Conservation (phyloP, 2,797 vertebrate species). For the Anolis apletophallus region DNA sequence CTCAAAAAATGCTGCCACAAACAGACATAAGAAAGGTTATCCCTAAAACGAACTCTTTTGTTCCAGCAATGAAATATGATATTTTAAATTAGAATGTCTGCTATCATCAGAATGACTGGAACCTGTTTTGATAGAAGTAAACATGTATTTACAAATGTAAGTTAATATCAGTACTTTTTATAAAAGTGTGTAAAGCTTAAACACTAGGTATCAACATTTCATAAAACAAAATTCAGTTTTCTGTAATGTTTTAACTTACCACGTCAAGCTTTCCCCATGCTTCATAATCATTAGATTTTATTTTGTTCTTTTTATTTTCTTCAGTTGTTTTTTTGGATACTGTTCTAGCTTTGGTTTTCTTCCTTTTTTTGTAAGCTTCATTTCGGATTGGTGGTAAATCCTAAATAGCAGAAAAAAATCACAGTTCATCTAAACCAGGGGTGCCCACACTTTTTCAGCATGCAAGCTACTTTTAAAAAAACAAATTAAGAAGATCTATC, state of each 20-base stretch:
- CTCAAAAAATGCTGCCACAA: background rate
- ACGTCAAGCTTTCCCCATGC: conserved; percentile 96
- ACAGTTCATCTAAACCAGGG: background rate
- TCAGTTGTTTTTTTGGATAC: conserved; percentile 74
- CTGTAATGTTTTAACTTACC: conserved; percentile 77
- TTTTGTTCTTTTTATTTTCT: conserved; percentile 82
- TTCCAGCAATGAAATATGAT: background rate
- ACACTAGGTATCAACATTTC: background rate
- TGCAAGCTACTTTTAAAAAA: too few species aligned
- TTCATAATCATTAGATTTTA: conserved; percentile 90
- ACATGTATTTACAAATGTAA: background rate
- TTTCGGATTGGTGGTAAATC: conserved; percentile 92
- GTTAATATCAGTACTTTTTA: background rate
- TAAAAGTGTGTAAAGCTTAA: background rate
- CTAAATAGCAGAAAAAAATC: conserved; percentile 65
- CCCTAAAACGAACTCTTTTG: background rate
- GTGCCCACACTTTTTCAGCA: too few species aligned
- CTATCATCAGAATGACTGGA: background rate
- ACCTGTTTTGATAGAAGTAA: background rate
- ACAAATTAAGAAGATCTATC: too few species aligned
- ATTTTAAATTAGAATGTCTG: background rate
- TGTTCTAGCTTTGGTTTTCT: conserved; percentile 77
- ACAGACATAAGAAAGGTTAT: background rate
- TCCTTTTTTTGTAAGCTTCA: conserved; percentile 89
- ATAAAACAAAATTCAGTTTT: background rate